These are phyloP conservation scores for Carollia perspicillata DNA, from an alignment of 2,113 vertebrate species.

Conservation along the genomic window DNA sequence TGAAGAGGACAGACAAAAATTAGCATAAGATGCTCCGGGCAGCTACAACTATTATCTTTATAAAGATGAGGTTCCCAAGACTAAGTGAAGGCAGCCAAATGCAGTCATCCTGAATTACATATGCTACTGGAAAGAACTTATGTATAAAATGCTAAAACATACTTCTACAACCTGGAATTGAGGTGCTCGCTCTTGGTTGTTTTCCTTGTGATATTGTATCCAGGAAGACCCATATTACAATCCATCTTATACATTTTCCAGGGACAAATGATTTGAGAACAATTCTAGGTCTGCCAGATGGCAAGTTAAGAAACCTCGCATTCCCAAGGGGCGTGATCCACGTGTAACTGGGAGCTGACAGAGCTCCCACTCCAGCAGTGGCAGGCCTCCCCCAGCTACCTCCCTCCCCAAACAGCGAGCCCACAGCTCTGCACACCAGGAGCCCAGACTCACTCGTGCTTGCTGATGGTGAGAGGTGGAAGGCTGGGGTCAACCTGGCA, in stretches of 20 bases:
- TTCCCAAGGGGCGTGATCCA: background rate
- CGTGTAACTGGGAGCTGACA: background rate
- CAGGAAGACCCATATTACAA: background rate
- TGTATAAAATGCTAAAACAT: background rate
- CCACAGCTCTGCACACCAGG: background rate
- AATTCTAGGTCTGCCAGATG: background rate
- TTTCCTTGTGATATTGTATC: background rate
- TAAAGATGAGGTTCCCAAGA: background rate
- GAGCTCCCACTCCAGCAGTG: background rate
- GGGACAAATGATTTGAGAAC: background rate
- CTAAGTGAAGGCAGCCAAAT: background rate
- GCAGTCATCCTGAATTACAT: background rate
- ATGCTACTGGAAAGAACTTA: background rate
- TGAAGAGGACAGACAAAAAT: background rate
- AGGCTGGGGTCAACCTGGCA: slow-evolving; percentile 82
- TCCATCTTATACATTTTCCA: background rate
- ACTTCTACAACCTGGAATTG: background rate
- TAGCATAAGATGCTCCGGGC: background rate
- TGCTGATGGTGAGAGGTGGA: slow-evolving; percentile 88
- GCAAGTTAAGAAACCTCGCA: background rate
- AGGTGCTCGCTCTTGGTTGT: background rate
- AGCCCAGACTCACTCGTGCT: slow-evolving; percentile 88
- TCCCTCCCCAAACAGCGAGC: background rate
- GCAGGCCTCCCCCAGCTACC: background rate
- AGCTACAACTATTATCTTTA: background rate